Evolutionary conservation across 2,888 invertebrate genomes (phyloP), one percentile per base, ranked within the genome.

Genomic region (Neuroscelio doddi): DNA sequence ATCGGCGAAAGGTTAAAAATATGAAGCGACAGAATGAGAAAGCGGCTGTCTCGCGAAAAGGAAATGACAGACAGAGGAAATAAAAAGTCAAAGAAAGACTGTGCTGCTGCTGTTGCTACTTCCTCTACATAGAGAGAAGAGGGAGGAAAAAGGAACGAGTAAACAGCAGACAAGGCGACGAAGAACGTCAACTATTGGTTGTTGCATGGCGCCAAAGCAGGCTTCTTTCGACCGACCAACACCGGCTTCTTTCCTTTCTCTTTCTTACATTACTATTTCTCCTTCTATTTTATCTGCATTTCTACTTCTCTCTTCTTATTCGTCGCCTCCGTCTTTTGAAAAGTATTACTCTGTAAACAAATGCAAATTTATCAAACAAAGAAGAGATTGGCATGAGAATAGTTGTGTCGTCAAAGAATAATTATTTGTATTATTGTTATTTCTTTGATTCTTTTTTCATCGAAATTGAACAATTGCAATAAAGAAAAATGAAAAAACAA

Each of bases 181-280:
- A 30, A 30, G 41, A 34, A 26, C 50, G 38, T 39, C 39, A 67
- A 63, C 59, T 59, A 58, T 59, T 56, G 55, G 58, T 42, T 42
- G 63, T 44, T 52, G 55, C 52, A 36, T 59, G 67, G 67, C 67
- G 67, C 67, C 67, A 67, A 59, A 55, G 26, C 49, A 29, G 49
- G 46, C 45, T 50, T 63, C 49, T 55, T 56, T 62, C 53, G 45
- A 56, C 30, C 63, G 63, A 17, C 47, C 41, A 42, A 52, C 59
- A 47, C 39, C 52, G 34, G n/a, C 50, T 26, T 24, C 14, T 56
- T 63, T 57, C 14, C 15, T 29, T 44, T 29, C 26, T n/a, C 32
- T 14, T 26, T 21, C 39, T 62, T 24, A 34, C 41, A 34, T 50
- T 51, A 59, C 53, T 51, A 50, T 53, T 61, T 50, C 50, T 47